Evolutionary conservation across 2,113 vertebrate genomes (phyloP).

Genomic region (Salvelinus namaycush): DNA sequence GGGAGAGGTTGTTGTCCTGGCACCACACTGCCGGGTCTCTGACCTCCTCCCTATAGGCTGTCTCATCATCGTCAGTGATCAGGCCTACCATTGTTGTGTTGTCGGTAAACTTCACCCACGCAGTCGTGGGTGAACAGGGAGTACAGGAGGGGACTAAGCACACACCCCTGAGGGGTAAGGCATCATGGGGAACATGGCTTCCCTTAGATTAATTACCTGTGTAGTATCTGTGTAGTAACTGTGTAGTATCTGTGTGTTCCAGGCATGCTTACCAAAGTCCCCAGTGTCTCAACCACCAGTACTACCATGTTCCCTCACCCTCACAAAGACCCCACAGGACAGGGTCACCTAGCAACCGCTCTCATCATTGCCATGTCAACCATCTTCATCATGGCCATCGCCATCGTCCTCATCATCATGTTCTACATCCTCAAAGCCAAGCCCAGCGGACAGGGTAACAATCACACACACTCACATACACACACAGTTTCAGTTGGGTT

Average conservation of each 20-base stretch:
- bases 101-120: too few relatives aligned
- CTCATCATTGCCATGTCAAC: constrained; percentile 99
- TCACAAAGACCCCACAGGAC: constrained; percentile 88
- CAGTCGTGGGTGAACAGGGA: too few relatives aligned
- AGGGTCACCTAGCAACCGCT: constrained; percentile 94
- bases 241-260: constrained; percentile 34
- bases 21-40: too few relatives aligned
- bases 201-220: too few relatives aligned
- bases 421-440: constrained; percentile 98
- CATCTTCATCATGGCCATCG: constrained; percentile 98
- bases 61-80: too few relatives aligned
- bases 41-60: too few relatives aligned
- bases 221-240: not conserved
- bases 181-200: too few relatives aligned
- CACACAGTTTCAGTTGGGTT: constrained; percentile 1
- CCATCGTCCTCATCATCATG: constrained; percentile 97
- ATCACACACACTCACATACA: not conserved
- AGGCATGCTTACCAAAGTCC: constrained; percentile 78
- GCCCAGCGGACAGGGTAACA: constrained; percentile 87
- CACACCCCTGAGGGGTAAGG: too few relatives aligned
- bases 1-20: too few relatives aligned
- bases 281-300: constrained; percentile 78
- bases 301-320: constrained; percentile 83
- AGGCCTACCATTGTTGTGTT: too few relatives aligned
- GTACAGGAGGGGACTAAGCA: too few relatives aligned